phyloP scores from a whole-genome alignment of 2,888 invertebrate species.

The Pyrrhosoma nymphula region DNA sequence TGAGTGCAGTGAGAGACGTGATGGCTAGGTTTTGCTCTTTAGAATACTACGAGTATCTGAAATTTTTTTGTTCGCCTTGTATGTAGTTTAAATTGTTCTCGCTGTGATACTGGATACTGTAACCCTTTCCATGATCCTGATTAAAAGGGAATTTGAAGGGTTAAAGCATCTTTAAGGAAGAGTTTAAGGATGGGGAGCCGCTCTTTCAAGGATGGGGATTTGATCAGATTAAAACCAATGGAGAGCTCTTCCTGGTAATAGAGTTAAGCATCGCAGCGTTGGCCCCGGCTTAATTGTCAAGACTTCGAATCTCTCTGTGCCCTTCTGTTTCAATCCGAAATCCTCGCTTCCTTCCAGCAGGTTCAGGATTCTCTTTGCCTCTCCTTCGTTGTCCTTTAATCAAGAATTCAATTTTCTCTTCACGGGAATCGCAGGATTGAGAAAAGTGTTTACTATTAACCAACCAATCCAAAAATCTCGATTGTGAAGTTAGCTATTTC shows the following conservation, averaged over 20 bases:
- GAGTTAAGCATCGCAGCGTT: background rate
- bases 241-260: background rate
- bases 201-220: conserved; percentile 11
- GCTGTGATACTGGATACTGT: background rate
- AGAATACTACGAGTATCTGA: too few relatives aligned
- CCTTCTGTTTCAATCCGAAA: background rate
- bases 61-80: background rate
- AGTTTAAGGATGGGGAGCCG: background rate
- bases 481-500: background rate
- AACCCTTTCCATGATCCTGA: background rate
- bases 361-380: background rate
- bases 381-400: conserved; percentile 30
- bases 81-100: background rate
- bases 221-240: background rate
- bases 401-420: conserved; percentile 44
- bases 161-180: background rate
- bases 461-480: background rate
- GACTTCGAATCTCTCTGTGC: background rate
- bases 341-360: background rate
- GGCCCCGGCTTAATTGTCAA: conserved; percentile 7
- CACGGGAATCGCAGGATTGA: background rate
- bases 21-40: too few relatives aligned
- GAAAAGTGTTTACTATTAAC: background rate
- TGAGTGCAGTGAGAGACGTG: too few relatives aligned
- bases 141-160: conserved; percentile 4